These are phyloP conservation scores for Cardinalis cardinalis DNA, from an alignment of 2,113 vertebrate species.

Conservation along the genomic window DNA sequence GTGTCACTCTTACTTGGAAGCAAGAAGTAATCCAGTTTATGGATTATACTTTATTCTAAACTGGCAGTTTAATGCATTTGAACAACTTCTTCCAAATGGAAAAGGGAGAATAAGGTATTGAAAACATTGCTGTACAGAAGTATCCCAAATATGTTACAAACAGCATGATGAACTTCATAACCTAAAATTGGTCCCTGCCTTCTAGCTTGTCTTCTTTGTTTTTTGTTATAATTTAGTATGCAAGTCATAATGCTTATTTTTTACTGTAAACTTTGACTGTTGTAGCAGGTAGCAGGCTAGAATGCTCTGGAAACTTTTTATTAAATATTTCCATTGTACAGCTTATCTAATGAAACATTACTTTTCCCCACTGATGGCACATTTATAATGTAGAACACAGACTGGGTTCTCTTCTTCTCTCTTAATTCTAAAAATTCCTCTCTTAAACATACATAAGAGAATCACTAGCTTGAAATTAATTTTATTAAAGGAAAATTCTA, in stretches of 20 bases:
- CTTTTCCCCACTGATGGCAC: neutral
- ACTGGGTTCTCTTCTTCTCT: neutral
- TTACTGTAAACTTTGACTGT: neutral
- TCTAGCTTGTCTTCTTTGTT: neutral
- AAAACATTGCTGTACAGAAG: neutral
- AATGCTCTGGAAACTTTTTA: neutral
- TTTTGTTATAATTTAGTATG: neutral
- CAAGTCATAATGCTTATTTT: neutral
- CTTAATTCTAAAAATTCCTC: neutral
- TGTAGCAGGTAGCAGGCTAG: neutral
- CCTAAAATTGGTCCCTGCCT: neutral
- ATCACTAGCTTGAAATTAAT: neutral
- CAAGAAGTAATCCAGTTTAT: neutral
- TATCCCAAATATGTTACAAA: neutral
- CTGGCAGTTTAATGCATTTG: neutral
- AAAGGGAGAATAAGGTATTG: neutral
- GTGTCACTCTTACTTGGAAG: neutral
- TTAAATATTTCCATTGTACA: neutral
- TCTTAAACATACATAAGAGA: neutral
- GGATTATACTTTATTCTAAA: neutral
- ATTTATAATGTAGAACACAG: neutral
- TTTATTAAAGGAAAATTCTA: neutral
- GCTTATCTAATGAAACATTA: neutral
- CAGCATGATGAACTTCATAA: neutral
- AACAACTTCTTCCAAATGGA: neutral